A percentile compares a stretch with the other conserved stretches of the same genome.
phyloP scores from a whole-genome alignment of 2,113 vertebrate genomes.

The Stictonetta naevosa region DNA sequence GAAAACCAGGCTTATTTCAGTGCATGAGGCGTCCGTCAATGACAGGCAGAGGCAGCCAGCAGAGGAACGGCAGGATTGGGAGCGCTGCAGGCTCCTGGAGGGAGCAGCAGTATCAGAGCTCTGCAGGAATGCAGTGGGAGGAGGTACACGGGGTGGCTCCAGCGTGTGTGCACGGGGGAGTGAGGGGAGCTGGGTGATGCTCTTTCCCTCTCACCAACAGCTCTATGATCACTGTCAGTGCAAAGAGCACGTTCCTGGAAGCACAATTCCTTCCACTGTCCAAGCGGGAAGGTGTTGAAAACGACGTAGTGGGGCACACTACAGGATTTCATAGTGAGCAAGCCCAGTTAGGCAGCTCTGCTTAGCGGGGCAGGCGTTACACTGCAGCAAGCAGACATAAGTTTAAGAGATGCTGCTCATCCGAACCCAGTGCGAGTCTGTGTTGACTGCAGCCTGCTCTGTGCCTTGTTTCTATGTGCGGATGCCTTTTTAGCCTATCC shows the following conservation, averaged over 20 bases:
- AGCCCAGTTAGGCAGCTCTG: neutral
- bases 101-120: neutral
- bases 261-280: neutral
- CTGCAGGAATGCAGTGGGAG: neutral
- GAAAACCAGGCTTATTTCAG: neutral
- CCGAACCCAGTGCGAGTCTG: neutral
- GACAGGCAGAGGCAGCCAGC: neutral
- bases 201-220: neutral
- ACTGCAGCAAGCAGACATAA: too few species aligned
- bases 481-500: neutral
- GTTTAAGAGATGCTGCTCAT: neutral
- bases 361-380: neutral
- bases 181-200: neutral
- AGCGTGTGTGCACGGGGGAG: neutral
- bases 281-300: neutral
- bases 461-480: accelerated
- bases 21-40: neutral
- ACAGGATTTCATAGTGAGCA: neutral
- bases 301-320: neutral
- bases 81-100: constrained; percentile 22
- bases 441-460: neutral
- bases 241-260: neutral
- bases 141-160: neutral
- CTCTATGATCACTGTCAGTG: neutral
- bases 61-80: neutral